phyloP scores from a whole-genome alignment of 2,113 vertebrate species.

The Rynchops niger region DNA sequence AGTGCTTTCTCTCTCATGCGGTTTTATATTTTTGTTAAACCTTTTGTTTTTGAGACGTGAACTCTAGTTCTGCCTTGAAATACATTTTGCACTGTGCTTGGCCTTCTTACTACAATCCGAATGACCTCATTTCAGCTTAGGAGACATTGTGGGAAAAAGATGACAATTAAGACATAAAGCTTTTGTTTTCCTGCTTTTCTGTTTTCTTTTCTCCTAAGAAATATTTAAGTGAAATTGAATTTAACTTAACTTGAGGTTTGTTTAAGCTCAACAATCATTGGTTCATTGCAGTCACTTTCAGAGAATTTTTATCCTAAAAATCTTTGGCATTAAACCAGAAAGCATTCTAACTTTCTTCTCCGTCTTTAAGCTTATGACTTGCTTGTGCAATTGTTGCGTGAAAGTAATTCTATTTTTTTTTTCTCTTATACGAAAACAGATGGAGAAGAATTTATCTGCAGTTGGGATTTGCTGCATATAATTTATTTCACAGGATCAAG shows the following conservation, averaged over 20 bases:
- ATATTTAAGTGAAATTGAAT: constrained; percentile 75
- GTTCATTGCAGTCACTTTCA: constrained; percentile 68
- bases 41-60: not conserved
- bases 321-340: constrained; percentile 70
- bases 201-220: constrained; percentile 69
- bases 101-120: constrained; percentile 41
- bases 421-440: constrained; percentile 71
- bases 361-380: constrained; percentile 54
- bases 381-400: constrained; percentile 63
- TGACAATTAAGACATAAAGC: constrained; percentile 65
- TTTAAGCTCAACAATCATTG: constrained; percentile 67
- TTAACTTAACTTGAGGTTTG: constrained; percentile 70
- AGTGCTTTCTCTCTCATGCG: not conserved
- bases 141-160: constrained; percentile 54
- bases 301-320: constrained; percentile 72
- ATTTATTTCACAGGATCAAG: constrained; percentile 72
- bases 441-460: constrained; percentile 70
- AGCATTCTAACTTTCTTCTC: constrained; percentile 60
- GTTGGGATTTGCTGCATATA: constrained; percentile 68
- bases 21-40: constrained; percentile 35
- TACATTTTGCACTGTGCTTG: constrained; percentile 28
- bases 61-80: constrained; percentile 23
- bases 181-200: constrained; percentile 55
- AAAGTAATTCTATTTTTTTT: constrained; percentile 58
- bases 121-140: constrained; percentile 52